These are phyloP conservation scores for Diadema setosum DNA, from an alignment of 35 echinoderm and acorn worm species.

Conservation along the genomic window DNA sequence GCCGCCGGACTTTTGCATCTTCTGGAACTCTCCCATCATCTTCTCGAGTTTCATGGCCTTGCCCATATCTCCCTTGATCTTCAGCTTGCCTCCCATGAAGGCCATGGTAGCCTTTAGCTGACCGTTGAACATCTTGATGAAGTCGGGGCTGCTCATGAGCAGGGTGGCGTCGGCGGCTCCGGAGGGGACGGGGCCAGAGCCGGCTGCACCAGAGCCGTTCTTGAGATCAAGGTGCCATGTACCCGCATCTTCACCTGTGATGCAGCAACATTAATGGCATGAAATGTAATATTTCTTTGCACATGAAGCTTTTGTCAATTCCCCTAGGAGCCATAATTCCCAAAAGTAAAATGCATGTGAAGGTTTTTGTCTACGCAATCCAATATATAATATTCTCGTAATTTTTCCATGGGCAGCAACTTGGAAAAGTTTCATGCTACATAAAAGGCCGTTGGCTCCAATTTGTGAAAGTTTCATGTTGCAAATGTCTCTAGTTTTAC, in stretches of 20 bases:
- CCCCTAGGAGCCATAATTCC: too few relatives aligned
- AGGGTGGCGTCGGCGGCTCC: conserved; percentile 41
- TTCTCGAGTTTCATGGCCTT: conserved; percentile 94
- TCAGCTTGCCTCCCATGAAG: conserved; percentile 85
- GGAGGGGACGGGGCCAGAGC: conserved; percentile 32
- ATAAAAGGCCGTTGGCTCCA: too few relatives aligned
- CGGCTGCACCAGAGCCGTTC: conserved; percentile 51
- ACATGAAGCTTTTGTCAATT: too few relatives aligned
- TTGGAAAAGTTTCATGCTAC: too few relatives aligned
- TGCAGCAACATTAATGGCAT: neutral
- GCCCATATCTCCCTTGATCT: conserved; percentile 86
- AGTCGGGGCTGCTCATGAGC: conserved; percentile 48
- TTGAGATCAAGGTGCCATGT: conserved; percentile 76
- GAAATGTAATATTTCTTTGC: neutral
- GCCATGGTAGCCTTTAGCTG: conserved; percentile 60
- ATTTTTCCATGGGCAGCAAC: too few relatives aligned
- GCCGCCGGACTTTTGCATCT: neutral
- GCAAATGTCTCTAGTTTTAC: too few relatives aligned
- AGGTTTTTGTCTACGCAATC: too few relatives aligned
- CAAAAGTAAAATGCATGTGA: too few relatives aligned
- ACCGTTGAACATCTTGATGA: conserved; percentile 87
- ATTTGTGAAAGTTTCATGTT: too few relatives aligned
- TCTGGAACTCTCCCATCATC: conserved; percentile 60
- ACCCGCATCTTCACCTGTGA: conserved; percentile 45
- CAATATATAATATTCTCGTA: too few relatives aligned